Evolutionary conservation across 2,888 invertebrate genomes (phyloP), one percentile per base, ranked within the genome.

Genomic region (Pristionchus japonicus): DNA sequence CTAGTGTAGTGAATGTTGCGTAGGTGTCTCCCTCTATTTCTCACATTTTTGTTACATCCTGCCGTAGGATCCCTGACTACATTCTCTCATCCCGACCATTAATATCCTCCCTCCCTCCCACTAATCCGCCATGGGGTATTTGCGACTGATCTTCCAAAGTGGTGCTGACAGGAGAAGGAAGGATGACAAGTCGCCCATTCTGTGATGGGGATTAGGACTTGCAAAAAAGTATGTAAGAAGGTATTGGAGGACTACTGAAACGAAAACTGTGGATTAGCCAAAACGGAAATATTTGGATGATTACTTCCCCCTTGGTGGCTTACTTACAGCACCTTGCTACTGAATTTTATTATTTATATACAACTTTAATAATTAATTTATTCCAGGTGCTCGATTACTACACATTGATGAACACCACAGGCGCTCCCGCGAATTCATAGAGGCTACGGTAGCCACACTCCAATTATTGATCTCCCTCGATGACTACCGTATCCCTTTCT

Each of bases 341-440:
- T n/a, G 3, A 57, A 57, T 23, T 57, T n/a, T 9, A 23, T 57
- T 20, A 57, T 57, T n/a, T 23, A 57, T n/a, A 6, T 57, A n/a
- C 7, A 57, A 6, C n/a, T n/a, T 57, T 23, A 57, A 20, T 57
- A 23, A 23, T 57, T 57, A 57, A 57, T 6, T n/a, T 23, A 23
- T 85, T 85, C 0, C 49, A 86, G 86, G 86, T 86, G 23, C 86
- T 86, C 34, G 86, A 86, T 34, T 86, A 86, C 70, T 86, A 86
- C 49, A 34, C 70, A 11, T 15, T 86, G 47, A 70, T 86, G 86
- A 70, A 70, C 49, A 15, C 15, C 6, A 31, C 31, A 15, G 64
- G 31, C 13, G 31, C 31, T n/a, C n/a, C n/a, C n/a, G n/a, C 6
- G 64, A 9, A 0, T 37, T 23, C 17, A 37, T 20, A 37, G 34